Evolutionary conservation across 1,140 invertebrate species (phyloP).

Genomic region (Scaptomyza montana): DNA sequence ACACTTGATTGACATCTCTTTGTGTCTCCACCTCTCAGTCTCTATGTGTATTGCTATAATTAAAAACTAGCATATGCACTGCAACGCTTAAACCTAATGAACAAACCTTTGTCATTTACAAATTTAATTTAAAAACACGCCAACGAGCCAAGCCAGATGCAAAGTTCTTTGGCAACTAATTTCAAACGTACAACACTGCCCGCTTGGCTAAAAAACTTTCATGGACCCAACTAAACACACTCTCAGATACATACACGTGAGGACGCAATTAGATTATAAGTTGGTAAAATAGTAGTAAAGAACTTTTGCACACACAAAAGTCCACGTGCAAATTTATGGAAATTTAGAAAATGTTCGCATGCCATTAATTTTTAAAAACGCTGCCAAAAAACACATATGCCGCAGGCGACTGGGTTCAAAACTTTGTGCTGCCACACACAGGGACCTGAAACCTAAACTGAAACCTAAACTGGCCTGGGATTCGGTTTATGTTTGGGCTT

Average conservation of each 20-base stretch:
- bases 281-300: conserved; percentile 63
- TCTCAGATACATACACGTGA: conserved; percentile 29
- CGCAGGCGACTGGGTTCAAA: conserved; percentile 57
- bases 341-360: conserved; percentile 80
- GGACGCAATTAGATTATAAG: conserved; percentile 80
- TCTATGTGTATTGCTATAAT: conserved; percentile 42
- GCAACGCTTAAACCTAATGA: conserved; percentile 49
- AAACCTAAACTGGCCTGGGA: not conserved
- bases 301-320: conserved; percentile 76
- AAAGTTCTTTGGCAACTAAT: conserved; percentile 66
- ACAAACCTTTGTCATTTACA: conserved; percentile 65
- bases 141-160: conserved; percentile 24
- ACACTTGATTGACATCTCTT: not conserved
- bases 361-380: conserved; percentile 78
- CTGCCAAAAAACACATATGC: conserved; percentile 73
- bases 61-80: conserved; percentile 60
- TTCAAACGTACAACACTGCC: conserved; percentile 41
- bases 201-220: conserved; percentile 57
- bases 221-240: conserved; percentile 40
- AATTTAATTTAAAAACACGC: conserved; percentile 64
- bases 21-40: not conserved
- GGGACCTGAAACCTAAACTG: conserved; percentile 2
- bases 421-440: conserved; percentile 36
- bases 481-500: not conserved
- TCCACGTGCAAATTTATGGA: conserved; percentile 82